These are phyloP conservation scores for Marasmarcha lunaedactyla DNA, from an alignment of 2,888 invertebrate species.

Conservation along the genomic window DNA sequence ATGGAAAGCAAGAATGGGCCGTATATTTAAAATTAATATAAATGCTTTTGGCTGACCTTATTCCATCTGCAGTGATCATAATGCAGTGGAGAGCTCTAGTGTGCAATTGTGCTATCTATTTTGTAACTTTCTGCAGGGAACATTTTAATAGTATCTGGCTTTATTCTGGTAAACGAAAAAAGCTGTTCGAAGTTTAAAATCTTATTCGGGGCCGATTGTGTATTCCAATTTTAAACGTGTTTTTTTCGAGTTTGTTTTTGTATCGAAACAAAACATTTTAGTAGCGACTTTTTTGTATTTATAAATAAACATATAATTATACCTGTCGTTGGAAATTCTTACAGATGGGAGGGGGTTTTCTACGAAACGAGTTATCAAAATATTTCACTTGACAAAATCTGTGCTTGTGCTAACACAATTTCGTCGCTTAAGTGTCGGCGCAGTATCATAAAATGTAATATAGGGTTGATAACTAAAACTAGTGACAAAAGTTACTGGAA, in stretches of 20 bases:
- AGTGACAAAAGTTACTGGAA: no score
- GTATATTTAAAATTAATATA: constrained; percentile 20
- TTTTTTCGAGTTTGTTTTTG: no score
- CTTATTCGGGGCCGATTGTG: background rate
- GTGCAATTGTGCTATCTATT: constrained; percentile 11
- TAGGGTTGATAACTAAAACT: constrained; percentile 20
- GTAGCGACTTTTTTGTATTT: no score
- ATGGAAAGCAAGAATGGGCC: no score
- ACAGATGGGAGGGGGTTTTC: no score
- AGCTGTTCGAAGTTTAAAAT: background rate
- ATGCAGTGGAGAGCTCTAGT: constrained; percentile 22
- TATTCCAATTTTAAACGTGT: no score
- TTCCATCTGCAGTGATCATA: constrained; percentile 32
- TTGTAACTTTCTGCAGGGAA: background rate
- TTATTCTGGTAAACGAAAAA: background rate
- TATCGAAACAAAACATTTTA: no score
- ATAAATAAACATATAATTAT: no score
- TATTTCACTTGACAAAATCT: constrained; percentile 23
- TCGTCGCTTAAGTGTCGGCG: constrained; percentile 29
- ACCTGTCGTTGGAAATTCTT: no score
- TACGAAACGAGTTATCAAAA: constrained; percentile 8
- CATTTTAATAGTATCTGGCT: background rate
- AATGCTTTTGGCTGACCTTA: constrained; percentile 27
- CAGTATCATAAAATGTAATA: constrained; percentile 7
- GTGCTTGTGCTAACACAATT: constrained; percentile 35